Conservation (phyloP, 2,797 vertebrate genomes). For the Carapus acus region DNA sequence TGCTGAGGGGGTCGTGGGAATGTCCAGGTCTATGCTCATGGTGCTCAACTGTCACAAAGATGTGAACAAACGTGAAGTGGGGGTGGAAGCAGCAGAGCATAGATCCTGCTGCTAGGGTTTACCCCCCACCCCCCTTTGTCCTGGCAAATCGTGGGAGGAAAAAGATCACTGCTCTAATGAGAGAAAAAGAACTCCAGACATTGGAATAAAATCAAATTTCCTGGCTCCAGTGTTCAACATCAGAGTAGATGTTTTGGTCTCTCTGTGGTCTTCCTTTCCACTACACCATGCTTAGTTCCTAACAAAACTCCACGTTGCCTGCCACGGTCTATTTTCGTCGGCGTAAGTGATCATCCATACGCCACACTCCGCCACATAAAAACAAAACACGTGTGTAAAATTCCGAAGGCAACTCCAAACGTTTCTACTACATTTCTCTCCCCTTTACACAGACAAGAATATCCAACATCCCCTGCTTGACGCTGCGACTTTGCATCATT, state of each 20-base stretch:
- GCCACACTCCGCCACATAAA: not conserved
- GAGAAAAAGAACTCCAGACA: too few relatives aligned
- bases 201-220: not conserved
- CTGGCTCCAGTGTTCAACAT: not conserved
- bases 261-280: slow-evolving; percentile 27
- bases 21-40: slow-evolving; percentile 17
- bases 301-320: slow-evolving; percentile 26
- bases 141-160: slow-evolving; percentile 9
- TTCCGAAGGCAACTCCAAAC: not conserved
- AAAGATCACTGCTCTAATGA: too few relatives aligned
- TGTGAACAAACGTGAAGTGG: slow-evolving; percentile 52
- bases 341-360: slow-evolving; percentile 14
- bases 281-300: slow-evolving; percentile 10
- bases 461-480: too few relatives aligned
- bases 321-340: slow-evolving; percentile 13
- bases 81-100: slow-evolving; percentile 16
- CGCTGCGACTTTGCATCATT: too few relatives aligned
- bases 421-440: not conserved
- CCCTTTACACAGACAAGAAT: too few relatives aligned
- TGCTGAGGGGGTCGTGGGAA: slow-evolving; percentile 50
- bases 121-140: slow-evolving; percentile 30
- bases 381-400: not conserved
- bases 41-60: slow-evolving; percentile 47
- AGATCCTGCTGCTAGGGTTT: slow-evolving; percentile 9
- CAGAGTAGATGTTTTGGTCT: slow-evolving; percentile 18